Percentiles rank a stretch among this genome's conserved stretches.
These are phyloP conservation scores for Malacoraja senta DNA, from an alignment of 2,797 vertebrate species.

Conservation along the genomic window DNA sequence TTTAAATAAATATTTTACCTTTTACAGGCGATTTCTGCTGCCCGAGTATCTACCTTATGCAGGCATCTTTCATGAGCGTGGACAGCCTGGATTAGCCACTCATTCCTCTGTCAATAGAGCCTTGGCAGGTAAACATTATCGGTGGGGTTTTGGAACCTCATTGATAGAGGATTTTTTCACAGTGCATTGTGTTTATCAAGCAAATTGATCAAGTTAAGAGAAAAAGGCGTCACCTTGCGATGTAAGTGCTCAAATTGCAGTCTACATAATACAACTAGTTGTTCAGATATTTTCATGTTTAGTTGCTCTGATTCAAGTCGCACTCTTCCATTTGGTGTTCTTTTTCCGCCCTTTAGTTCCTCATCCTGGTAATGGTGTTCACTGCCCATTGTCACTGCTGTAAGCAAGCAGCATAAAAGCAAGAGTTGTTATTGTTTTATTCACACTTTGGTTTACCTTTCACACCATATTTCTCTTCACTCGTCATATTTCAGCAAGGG, in stretches of 20 bases:
- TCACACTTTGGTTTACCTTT: neutral
- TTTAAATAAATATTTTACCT: constrained; percentile 42
- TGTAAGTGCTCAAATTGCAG: neutral
- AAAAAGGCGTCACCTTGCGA: neutral
- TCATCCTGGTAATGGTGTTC: neutral
- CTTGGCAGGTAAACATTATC: constrained; percentile 73
- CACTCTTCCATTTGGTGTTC: neutral
- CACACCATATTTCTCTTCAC: neutral
- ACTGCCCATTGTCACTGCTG: neutral
- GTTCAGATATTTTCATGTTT: neutral
- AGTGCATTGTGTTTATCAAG: neutral
- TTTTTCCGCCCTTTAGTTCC: neutral
- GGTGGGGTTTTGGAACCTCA: neutral
- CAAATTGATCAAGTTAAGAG: neutral
- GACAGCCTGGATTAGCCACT: constrained; percentile 90
- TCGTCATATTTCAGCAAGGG: neutral
- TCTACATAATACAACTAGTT: neutral
- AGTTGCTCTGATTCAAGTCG: neutral
- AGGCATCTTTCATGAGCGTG: constrained; percentile 94
- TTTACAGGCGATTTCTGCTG: constrained; percentile 81
- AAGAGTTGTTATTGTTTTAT: neutral
- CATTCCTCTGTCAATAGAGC: constrained; percentile 97
- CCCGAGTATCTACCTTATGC: constrained; percentile 97
- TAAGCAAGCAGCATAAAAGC: neutral
- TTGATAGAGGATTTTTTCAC: neutral